Evolutionary conservation across 2,797 vertebrate genomes (phyloP).

Genomic region (Eulemur mongoz): DNA sequence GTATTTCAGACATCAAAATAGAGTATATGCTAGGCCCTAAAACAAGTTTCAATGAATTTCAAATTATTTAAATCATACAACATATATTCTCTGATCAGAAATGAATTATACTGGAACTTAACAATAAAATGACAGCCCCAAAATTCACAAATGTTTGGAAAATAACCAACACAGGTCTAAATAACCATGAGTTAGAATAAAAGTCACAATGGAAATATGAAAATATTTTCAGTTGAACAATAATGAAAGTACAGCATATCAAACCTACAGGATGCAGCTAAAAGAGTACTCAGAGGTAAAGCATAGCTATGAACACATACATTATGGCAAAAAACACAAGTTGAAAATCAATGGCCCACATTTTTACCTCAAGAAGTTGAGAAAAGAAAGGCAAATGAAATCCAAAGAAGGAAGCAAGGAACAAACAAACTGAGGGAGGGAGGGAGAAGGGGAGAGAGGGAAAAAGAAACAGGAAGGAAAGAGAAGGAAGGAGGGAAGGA

Average conservation of each 20-base stretch:
- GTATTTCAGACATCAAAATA: neutral
- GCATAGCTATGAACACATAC: neutral
- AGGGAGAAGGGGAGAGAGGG: neutral
- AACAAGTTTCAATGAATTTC: neutral
- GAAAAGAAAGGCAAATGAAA: neutral
- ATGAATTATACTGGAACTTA: neutral
- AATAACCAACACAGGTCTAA: neutral
- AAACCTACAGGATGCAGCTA: neutral
- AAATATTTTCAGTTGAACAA: neutral
- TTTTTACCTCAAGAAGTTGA: neutral
- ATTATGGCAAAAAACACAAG: neutral
- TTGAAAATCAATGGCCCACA: neutral
- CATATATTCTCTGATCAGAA: neutral
- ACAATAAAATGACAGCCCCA: neutral
- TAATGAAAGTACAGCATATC: neutral
- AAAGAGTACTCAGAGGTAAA: neutral
- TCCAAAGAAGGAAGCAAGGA: neutral
- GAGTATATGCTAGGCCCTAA: neutral
- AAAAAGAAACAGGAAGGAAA: neutral
- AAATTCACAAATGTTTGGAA: neutral
- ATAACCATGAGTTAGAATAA: neutral
- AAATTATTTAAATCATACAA: neutral
- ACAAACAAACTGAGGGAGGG: neutral
- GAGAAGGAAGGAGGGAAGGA: neutral
- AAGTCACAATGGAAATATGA: neutral